A percentile compares a stretch with the other conserved stretches of the same genome.
Conservation (phyloP, 1,140 invertebrate species). For the Solen grandis region DNA sequence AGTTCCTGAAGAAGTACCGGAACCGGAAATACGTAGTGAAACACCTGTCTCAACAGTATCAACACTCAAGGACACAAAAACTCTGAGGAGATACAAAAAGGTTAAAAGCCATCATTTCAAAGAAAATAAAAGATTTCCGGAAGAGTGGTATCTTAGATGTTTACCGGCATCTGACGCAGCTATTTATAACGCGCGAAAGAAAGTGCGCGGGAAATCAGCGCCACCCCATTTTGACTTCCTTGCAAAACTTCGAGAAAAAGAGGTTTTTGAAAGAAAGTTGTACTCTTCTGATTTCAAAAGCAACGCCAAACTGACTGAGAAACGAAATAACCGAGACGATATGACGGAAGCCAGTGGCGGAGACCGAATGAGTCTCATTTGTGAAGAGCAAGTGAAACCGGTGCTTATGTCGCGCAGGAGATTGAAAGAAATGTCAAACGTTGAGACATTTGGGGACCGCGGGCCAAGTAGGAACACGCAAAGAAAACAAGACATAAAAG, state of each 20-base stretch:
- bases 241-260: conserved; percentile 37
- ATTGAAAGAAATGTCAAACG: conserved; percentile 45
- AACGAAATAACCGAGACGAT: conserved; percentile 18
- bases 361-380: conserved; percentile 44
- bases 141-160: conserved; percentile 60
- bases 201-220: conserved; percentile 44
- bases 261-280: conserved; percentile 36
- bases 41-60: conserved; percentile 32
- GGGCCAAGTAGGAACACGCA: conserved; percentile 53
- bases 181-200: conserved; percentile 49
- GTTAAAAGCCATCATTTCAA: conserved; percentile 31
- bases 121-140: conserved; percentile 55
- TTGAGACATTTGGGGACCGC: conserved; percentile 32
- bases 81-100: conserved; percentile 27
- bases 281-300: conserved; percentile 4
- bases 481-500: conserved; percentile 30
- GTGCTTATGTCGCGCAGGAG: conserved; percentile 41
- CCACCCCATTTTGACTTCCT: conserved; percentile 49
- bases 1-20: neutral
- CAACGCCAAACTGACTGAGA: conserved; percentile 16
- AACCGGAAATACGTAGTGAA: conserved; percentile 1
- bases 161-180: conserved; percentile 61
- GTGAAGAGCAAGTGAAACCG: conserved; percentile 56
- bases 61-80: conserved; percentile 38
- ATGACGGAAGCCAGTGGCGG: conserved; percentile 1